Evolutionary conservation across 2,113 vertebrate species (phyloP).

Genomic region (Calidris pygmaea): DNA sequence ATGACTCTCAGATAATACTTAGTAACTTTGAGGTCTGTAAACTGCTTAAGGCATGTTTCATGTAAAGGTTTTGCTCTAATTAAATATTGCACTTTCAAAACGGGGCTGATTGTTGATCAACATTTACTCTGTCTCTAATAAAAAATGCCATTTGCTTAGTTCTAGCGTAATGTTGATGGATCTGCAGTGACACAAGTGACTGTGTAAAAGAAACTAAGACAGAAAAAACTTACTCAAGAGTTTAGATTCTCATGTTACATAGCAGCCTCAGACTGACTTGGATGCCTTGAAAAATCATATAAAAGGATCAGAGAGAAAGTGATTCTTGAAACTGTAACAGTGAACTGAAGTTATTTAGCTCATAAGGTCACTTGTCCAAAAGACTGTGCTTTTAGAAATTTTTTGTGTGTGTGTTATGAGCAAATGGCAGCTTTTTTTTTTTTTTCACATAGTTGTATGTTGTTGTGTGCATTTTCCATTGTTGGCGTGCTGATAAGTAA

Average conservation of each 20-base stretch:
- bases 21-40: neutral
- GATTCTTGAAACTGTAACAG: neutral
- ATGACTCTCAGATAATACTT: neutral
- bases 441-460: neutral
- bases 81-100: neutral
- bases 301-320: neutral
- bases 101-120: neutral
- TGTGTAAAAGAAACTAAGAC: neutral
- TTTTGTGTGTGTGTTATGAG: neutral
- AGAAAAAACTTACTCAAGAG: rapidly evolving
- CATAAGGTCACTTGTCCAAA: neutral
- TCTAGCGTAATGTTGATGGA: neutral
- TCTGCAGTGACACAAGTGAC: neutral
- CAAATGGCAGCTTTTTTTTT: neutral
- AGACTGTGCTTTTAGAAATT: neutral
- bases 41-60: neutral
- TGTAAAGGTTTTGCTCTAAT: neutral
- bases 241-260: neutral
- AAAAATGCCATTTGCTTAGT: neutral
- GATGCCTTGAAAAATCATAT: neutral
- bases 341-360: neutral
- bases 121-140: neutral
- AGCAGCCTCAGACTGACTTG: neutral
- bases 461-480: neutral
- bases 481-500: conserved; percentile 4